Evolutionary conservation across 2,113 vertebrate species (phyloP).

Genomic region (Hirundichthys speculiger): DNA sequence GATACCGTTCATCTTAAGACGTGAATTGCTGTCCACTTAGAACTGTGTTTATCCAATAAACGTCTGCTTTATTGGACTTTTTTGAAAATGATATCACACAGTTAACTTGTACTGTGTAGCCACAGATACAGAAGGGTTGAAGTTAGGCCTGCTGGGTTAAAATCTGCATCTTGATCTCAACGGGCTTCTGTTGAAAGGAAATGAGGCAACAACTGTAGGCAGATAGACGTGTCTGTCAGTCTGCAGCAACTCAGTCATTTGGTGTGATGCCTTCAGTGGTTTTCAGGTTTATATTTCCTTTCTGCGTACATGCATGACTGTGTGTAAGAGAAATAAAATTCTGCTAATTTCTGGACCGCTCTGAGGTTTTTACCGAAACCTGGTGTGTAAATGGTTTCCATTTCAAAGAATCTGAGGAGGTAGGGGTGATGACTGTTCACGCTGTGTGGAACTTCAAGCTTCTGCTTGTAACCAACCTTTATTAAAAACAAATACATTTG

Average conservation of each 20-base stretch:
- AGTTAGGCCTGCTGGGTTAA: background rate
- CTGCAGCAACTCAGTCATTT: slow-evolving; percentile 29
- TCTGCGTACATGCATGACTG: slow-evolving; percentile 9
- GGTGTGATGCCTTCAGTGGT: slow-evolving; percentile 24
- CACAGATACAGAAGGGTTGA: background rate
- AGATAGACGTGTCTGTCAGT: slow-evolving; percentile 7
- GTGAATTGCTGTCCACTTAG: too few relatives aligned
- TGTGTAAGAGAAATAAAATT: background rate
- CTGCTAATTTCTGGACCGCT: too few relatives aligned
- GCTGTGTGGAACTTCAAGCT: too few relatives aligned
- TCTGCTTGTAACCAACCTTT: too few relatives aligned
- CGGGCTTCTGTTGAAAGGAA: slow-evolving; percentile 44
- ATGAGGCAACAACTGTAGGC: slow-evolving; percentile 15
- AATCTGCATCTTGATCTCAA: slow-evolving; percentile 20
- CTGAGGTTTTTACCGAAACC: slow-evolving; percentile 2
- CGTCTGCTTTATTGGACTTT: too few relatives aligned
- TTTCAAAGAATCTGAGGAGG: too few relatives aligned
- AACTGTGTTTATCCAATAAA: too few relatives aligned
- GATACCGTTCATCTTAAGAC: background rate
- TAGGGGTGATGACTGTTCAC: too few relatives aligned
- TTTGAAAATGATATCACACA: too few relatives aligned
- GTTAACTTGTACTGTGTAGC: background rate
- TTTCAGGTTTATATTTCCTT: slow-evolving; percentile 44
- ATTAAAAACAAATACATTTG: too few relatives aligned
- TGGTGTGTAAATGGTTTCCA: background rate